Evolutionary conservation across 1,140 invertebrate species (phyloP).

Genomic region (Gonioctena quinquepunctata): DNA sequence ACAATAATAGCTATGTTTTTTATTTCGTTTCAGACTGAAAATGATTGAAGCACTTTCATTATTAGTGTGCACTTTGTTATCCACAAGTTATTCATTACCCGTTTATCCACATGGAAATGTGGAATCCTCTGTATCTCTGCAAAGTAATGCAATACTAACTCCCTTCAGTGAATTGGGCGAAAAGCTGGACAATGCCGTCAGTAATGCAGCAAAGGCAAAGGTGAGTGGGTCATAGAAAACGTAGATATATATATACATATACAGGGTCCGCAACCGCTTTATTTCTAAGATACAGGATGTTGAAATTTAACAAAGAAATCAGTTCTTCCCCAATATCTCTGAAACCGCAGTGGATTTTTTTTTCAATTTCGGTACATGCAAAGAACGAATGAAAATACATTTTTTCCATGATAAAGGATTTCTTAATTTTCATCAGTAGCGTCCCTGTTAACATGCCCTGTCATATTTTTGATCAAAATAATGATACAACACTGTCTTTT

Average conservation of each 20-base stretch:
- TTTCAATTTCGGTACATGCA: not conserved
- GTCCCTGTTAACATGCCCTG: too few relatives aligned
- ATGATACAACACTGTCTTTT: too few relatives aligned
- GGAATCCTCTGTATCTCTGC: not conserved
- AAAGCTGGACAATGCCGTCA: slow-evolving; percentile 26
- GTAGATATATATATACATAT: too few relatives aligned
- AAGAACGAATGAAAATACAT: too few relatives aligned
- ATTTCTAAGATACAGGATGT: not conserved
- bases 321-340: not conserved
- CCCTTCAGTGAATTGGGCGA: slow-evolving; percentile 34
- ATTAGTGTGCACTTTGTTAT: not conserved
- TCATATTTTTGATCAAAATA: too few relatives aligned
- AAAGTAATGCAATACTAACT: slow-evolving; percentile 13
- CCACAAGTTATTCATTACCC: not conserved
- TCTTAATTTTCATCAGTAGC: too few relatives aligned
- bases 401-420: not conserved
- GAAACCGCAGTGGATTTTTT: not conserved
- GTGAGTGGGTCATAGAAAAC: slow-evolving; percentile 31
- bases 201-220: slow-evolving; percentile 25
- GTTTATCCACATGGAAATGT: not conserved
- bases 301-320: not conserved
- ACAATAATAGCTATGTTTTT: too few relatives aligned
- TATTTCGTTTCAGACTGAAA: not conserved
- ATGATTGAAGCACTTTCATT: too few relatives aligned
- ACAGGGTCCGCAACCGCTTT: too few relatives aligned